Conservation (phyloP, 1,140 invertebrate species). For the Saccostrea cuccullata region DNA sequence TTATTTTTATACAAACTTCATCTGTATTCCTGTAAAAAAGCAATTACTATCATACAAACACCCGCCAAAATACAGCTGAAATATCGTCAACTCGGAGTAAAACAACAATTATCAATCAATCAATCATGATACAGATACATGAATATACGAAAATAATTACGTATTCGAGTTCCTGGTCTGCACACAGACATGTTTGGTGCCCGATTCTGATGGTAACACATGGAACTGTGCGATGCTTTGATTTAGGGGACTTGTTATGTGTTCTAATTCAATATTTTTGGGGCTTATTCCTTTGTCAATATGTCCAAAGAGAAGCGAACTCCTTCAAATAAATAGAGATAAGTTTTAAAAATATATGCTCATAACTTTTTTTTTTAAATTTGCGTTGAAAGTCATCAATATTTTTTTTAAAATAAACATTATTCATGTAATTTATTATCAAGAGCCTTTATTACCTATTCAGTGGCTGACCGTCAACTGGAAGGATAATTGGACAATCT, state of each 20-base stretch:
- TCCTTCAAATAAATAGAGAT: not conserved
- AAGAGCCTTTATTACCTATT: not conserved
- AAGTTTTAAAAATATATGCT: too few species aligned
- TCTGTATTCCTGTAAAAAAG: constrained; percentile 14
- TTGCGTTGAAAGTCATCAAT: too few species aligned
- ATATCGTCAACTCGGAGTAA: too few species aligned
- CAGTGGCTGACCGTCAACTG: not conserved
- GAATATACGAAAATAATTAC: not conserved
- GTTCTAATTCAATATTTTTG: not conserved
- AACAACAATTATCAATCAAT: too few species aligned
- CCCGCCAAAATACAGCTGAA: too few species aligned
- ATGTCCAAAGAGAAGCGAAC: not conserved
- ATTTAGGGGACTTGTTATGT: constrained; percentile 4
- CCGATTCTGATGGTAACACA: not conserved
- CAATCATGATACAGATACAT: too few species aligned
- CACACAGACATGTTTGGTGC: not conserved
- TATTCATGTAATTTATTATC: too few species aligned
- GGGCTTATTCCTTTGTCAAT: not conserved
- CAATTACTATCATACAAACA: too few species aligned
- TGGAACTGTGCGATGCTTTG: constrained; percentile 5
- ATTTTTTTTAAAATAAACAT: too few species aligned
- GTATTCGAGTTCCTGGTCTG: not conserved
- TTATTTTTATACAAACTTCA: not conserved
- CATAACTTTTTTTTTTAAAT: too few species aligned
- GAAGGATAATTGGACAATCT: constrained; percentile 5